Base-by-base conservation (phyloP, 2,797 vertebrate genomes). In the Vipera latastei region DNA sequence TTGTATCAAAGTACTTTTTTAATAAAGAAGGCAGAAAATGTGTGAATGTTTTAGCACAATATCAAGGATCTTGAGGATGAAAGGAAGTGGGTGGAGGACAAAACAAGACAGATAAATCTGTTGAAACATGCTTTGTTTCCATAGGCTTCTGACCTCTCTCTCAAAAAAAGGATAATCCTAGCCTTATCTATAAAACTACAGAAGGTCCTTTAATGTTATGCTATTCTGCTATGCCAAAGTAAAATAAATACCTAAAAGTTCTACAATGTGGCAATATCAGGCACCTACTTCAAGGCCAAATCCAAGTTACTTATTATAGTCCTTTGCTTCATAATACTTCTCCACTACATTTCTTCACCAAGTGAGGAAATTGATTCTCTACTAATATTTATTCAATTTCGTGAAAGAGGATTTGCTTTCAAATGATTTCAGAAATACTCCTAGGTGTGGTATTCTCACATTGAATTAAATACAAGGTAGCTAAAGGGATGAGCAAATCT, bases 1-100 rank as follows among this genome's bases (percentile, higher is more conserved):
- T 95, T 65, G 57, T 44, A 90, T 87, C n/a, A 88, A 65, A n/a
- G 48, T 63, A 5, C 28, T 96, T 89, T 95, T 59, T n/a, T 32
- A 32, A 92, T 32, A 91, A 57, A 53, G 91, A 51, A 61, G 44
- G 59, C 32, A 93, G n/a, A 16, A 32, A 93, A 73, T 48, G 0
- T 56, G 65, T 55, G 91, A 87, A 26, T 51, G 55, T 14, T 61
- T 28, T 73, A 88, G 0, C 1, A 25, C 9, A 88, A n/a, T 1
- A 63, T 69, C 7, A 93, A 94, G 20, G 32, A 56, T 12, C 53
- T 65, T 57, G 25, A 59, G 59, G 83, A 86, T 85, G 59, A 87
- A 53, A 93, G 11, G 86, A 88, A 86, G 56, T 48, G 59, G 1
- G 28, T 92, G 88, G 25, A 83, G 92, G 91, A 94, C 92, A 51